phyloP scores from a whole-genome alignment of 2,113 vertebrate species.

The Tachuris rubrigastra region DNA sequence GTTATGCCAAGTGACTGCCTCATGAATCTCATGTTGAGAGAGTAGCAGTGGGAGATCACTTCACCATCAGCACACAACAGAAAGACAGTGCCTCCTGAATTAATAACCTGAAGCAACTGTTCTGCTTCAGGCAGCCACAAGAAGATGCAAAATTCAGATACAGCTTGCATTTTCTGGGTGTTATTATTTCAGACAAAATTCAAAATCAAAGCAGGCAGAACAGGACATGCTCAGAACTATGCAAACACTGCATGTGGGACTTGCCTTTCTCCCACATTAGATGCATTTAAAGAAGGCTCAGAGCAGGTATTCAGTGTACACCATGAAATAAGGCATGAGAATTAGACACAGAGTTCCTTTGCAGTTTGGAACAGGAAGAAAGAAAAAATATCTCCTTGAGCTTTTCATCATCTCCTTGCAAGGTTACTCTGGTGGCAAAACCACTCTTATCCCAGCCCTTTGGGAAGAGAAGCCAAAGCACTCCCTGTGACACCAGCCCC shows the following conservation, averaged over 20 bases:
- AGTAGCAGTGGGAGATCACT: slow-evolving; percentile 50
- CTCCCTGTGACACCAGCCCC: background rate
- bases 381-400: background rate
- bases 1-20: slow-evolving; percentile 46
- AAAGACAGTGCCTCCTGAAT: slow-evolving; percentile 10
- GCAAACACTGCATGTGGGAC: background rate
- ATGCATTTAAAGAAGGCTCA: background rate
- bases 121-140: background rate
- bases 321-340: background rate
- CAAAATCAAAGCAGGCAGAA: background rate
- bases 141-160: slow-evolving; percentile 1
- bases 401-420: background rate
- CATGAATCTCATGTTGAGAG: slow-evolving; percentile 34
- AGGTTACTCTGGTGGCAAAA: background rate
- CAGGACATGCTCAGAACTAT: background rate
- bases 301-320: background rate
- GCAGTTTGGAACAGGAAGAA: background rate
- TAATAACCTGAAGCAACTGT: slow-evolving; percentile 30
- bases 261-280: background rate
- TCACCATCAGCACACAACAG: slow-evolving; percentile 16
- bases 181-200: background rate
- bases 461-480: background rate
- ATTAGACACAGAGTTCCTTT: background rate
- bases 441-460: background rate
- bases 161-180: background rate